phyloP scores from a whole-genome alignment of 2,888 invertebrate species.

The Andrena bucephala region DNA sequence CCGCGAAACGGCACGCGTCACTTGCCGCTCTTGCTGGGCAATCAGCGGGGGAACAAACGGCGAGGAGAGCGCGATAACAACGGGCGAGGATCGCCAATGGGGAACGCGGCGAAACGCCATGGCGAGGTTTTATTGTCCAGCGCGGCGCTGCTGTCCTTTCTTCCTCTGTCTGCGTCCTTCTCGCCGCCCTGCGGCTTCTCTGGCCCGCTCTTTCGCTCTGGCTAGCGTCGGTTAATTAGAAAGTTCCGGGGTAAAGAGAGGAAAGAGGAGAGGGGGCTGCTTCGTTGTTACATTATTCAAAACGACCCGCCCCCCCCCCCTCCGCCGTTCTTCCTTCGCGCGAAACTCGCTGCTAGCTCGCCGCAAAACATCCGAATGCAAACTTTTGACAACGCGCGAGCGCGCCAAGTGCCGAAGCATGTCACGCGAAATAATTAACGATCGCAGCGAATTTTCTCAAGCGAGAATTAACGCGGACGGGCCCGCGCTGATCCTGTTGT shows the following conservation, averaged over 20 bases:
- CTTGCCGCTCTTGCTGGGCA: constrained; percentile 45
- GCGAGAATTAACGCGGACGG: constrained; percentile 68
- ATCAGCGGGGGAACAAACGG: constrained; percentile 63
- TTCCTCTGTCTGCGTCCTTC: constrained; percentile 13
- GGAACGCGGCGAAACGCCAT: constrained; percentile 73
- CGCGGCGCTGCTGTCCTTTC: constrained; percentile 37
- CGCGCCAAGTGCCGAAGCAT: constrained; percentile 76
- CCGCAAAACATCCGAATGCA: constrained; percentile 80
- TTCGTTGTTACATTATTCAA: constrained; percentile 84
- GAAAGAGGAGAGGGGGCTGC: constrained; percentile 57
- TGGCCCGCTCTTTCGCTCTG: constrained; percentile 33
- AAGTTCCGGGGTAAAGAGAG: constrained; percentile 79
- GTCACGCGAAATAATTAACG: constrained; percentile 83
- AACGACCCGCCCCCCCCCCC: constrained; percentile 75
- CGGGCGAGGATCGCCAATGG: constrained; percentile 66
- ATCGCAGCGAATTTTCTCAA: constrained; percentile 76
- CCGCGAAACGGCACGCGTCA: constrained; percentile 29
- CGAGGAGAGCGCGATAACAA: constrained; percentile 46
- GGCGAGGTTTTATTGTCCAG: constrained; percentile 78
- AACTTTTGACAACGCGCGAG: constrained; percentile 81
- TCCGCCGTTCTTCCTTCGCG: constrained; percentile 34
- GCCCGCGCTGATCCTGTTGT: constrained; percentile 20
- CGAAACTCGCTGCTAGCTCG: constrained; percentile 77
- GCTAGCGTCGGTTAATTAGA: constrained; percentile 82
- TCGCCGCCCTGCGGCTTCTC: constrained; percentile 32